Percentiles rank a stretch among this genome's conserved stretches.
phyloP scores from a whole-genome alignment of 2,797 vertebrate species.

The Limnodromus scolopaceus region DNA sequence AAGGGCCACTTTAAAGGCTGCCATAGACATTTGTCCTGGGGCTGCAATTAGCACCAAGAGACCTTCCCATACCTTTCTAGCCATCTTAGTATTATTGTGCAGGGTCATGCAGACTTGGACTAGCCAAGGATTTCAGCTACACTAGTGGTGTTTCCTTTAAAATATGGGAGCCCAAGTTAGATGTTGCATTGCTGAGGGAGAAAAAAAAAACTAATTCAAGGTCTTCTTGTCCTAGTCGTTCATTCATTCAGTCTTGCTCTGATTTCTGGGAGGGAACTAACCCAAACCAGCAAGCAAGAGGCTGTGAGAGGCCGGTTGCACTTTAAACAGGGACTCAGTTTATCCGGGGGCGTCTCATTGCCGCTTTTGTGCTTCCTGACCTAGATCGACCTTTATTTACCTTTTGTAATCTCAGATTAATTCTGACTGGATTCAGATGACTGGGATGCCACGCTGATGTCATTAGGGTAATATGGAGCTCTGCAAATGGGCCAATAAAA shows the following conservation, averaged over 20 bases:
- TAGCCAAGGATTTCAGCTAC: background rate
- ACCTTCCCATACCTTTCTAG: background rate
- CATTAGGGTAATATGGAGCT: background rate
- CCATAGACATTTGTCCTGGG: background rate
- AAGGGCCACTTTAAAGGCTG: background rate
- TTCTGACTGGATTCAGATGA: background rate
- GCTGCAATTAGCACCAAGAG: background rate
- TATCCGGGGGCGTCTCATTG: background rate
- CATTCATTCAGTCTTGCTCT: background rate
- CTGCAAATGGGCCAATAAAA: background rate
- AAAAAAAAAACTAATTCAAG: background rate
- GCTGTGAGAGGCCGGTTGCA: background rate
- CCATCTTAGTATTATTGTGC: background rate
- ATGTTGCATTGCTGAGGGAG: background rate
- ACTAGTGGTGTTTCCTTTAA: background rate
- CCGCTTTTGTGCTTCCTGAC: background rate
- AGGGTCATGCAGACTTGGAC: background rate
- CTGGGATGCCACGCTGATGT: background rate
- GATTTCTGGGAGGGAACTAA: background rate
- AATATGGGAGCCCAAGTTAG: background rate
- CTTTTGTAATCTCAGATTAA: background rate
- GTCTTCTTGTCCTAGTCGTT: background rate
- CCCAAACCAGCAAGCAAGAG: background rate
- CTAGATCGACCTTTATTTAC: background rate
- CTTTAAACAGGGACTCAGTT: background rate